Percentiles rank a stretch among this genome's conserved stretches.
These are phyloP conservation scores for Antechinus flavipes DNA, from an alignment of 2,113 vertebrate genomes.

Conservation along the genomic window DNA sequence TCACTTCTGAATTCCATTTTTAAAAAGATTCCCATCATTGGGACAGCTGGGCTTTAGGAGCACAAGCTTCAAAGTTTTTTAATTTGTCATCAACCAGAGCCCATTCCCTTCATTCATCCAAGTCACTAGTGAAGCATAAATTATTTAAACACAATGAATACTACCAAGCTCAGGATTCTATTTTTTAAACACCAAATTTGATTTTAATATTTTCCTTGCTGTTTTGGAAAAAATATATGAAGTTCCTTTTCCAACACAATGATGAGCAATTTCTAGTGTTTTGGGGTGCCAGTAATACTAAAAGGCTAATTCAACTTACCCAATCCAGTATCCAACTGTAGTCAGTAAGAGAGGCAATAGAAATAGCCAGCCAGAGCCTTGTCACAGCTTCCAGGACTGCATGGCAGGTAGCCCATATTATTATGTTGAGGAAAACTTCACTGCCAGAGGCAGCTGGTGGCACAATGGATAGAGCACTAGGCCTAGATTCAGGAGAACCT, in stretches of 20 bases:
- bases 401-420: not conserved
- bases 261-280: rapidly evolving
- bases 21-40: not conserved
- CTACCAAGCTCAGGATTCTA: not conserved
- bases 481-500: not conserved
- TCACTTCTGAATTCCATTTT: not conserved
- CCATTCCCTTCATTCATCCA: rapidly evolving
- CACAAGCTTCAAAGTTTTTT: not conserved
- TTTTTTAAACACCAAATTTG: not conserved
- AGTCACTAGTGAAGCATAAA: rapidly evolving
- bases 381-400: not conserved
- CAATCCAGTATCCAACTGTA: rapidly evolving
- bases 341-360: not conserved
- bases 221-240: not conserved
- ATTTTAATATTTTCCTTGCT: not conserved
- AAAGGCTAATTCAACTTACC: not conserved
- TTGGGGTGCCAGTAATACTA: rapidly evolving
- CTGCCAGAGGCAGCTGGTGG: not conserved
- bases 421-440: not conserved
- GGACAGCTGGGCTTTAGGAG: rapidly evolving
- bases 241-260: not conserved
- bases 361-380: not conserved
- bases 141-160: not conserved
- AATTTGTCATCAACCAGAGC: not conserved
- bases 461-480: not conserved